Evolutionary conservation across 2,113 vertebrate species (phyloP), one percentile per base, ranked within the genome.

Genomic region (Tringa solitaria): DNA sequence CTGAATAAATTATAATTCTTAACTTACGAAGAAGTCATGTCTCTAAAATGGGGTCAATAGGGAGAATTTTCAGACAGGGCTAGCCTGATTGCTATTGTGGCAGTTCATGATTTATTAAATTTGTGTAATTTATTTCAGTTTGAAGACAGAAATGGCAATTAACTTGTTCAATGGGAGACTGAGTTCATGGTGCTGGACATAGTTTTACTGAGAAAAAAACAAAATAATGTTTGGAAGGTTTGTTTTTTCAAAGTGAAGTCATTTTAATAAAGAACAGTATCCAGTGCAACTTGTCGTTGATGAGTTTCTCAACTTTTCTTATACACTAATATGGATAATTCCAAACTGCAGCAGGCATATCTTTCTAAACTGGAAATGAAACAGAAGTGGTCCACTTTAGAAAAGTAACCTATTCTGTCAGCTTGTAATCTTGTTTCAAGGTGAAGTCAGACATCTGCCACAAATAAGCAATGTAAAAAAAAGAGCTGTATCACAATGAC

Each of bases 161-260:
- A 68, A 33, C 14, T 91, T 53, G 19, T 73, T 91, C 74, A 73
- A 61, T 33, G 51, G 46, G 26, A 86, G n/a, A 51, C 8, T 2
- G 9, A 16, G 8, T n/a, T 73, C 69, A 57, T 60, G 12, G 72
- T 65, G 32, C 37, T 69, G 11, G 32, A 65, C 32, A 50, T 1
- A 74, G 16, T 9, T 95, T 90, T 87, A 43, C 30, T 41, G 46
- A 89, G n/a, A 82, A 89, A 94, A 95, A 95, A 90, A 24, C 32
- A 77, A 39, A 79, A 60, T 14, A 86, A 30, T 16, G 2, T 53
- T 84, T 84, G 10, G 15, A 75, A 69, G 14, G 4, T 23, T 79
- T 45, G 0, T 21, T 91, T 86, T 67, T 43, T 51, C 60, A 51
- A 73, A 67, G 14, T 26, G 22, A 76, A 87, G 10, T 24, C 0